Base-by-base conservation (phyloP, 2,797 vertebrate genomes). In the Carduelis carduelis region DNA sequence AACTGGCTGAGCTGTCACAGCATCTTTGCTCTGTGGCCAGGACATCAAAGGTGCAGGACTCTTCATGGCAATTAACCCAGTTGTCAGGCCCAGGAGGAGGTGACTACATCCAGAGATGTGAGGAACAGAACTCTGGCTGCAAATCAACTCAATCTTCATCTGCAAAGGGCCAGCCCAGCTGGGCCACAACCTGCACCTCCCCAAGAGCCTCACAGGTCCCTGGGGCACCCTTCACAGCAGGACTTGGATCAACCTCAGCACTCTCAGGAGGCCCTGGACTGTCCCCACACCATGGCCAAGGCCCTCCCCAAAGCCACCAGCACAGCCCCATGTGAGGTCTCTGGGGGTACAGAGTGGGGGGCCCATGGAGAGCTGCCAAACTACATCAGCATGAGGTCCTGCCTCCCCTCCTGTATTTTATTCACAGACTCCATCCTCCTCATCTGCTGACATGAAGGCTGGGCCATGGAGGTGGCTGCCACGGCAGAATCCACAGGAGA, bases 1-100 rank as follows among this genome's bases (percentile, higher is more conserved):
- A 75, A 17, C 20, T 5, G 41, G 20, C 89, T 68, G 78, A 92
- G 71, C 71, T 88, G 83, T 78, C 35, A 1, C 79, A 86, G 46
- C 85, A 88, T 12, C 82, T 83, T 53, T 53, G 64, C 30, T 22
- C 65, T 49, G 24, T 69, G 66, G 65, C 77, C 85, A 66, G 61
- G 34, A 95, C 72, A 95, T 93, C 83, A 84, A 94, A 95, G 80
- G 28, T 50, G 32, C 57, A 76, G 52, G 78, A 37, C 39, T 84
- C 59, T 55, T 23, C 57, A 26, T 11, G 11, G 19, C 90, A 78
- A 72, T 76, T 83, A 93, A 81, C 3, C 46, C 9, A 2, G 37
- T 23, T 24, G 20, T 78, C 26, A 59, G 68, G 52, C 11, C 44
- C 30, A 66, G 28, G 41, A 90, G 66, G 35, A 88, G 46, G 27